phyloP scores from a whole-genome alignment of 2,113 vertebrate genomes.

The Hepsetus odoe region DNA sequence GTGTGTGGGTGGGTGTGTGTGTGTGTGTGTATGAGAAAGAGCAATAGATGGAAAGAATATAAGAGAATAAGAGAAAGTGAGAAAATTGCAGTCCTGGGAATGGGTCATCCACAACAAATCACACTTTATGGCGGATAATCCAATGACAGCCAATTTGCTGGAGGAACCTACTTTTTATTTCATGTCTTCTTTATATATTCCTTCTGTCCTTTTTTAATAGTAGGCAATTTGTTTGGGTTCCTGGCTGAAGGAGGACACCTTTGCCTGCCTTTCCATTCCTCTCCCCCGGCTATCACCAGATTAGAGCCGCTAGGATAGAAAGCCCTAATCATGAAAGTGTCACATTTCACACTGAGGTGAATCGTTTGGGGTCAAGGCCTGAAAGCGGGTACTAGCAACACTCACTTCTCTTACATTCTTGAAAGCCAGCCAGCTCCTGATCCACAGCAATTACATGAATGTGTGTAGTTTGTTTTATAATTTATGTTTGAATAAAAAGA shows the following conservation, averaged over 20 bases:
- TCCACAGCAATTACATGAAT: neutral
- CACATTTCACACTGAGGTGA: conserved; percentile 66
- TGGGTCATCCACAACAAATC: conserved; percentile 62
- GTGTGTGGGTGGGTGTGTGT: neutral
- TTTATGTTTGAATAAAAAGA: neutral
- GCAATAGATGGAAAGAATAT: neutral
- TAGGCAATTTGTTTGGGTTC: conserved; percentile 68
- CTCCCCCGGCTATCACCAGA: conserved; percentile 63
- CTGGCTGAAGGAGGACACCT: conserved; percentile 60
- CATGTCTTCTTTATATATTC: conserved; percentile 72
- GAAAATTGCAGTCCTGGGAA: neutral
- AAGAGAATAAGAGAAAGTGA: neutral
- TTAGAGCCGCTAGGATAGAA: conserved; percentile 52
- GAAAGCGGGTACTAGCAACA: conserved; percentile 38
- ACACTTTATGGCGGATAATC: conserved; percentile 72
- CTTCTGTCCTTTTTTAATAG: conserved; percentile 63
- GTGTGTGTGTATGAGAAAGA: neutral
- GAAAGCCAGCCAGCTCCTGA: too few relatives aligned
- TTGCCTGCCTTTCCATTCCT: conserved; percentile 65
- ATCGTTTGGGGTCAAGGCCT: conserved; percentile 61
- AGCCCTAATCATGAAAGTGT: conserved; percentile 71
- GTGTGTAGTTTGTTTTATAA: neutral
- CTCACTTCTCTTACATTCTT: neutral
- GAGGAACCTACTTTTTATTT: conserved; percentile 66
- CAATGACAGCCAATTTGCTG: conserved; percentile 77